A percentile compares a stretch with the other conserved stretches of the same genome.
These are phyloP conservation scores for Eulemur rufifrons DNA, from an alignment of 2,113 vertebrate species.

Conservation along the genomic window DNA sequence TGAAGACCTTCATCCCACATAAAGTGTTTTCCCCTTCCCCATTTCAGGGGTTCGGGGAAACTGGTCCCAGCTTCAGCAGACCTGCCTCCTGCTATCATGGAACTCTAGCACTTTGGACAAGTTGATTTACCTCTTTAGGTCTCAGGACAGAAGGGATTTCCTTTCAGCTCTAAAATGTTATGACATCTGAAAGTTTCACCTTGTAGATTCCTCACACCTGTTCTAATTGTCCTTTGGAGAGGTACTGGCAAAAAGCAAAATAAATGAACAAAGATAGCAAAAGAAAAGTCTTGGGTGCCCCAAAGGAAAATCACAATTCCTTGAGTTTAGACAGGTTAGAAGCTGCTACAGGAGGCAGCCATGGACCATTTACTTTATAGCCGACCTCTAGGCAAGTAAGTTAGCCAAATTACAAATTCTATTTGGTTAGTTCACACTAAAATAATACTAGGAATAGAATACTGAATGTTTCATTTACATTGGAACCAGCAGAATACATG, in stretches of 20 bases:
- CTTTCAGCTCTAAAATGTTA: not conserved
- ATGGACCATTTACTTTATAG: not conserved
- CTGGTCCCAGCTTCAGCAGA: not conserved
- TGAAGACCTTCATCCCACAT: not conserved
- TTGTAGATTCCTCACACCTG: not conserved
- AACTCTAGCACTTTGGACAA: no score
- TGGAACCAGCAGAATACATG: not conserved
- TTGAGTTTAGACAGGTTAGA: not conserved
- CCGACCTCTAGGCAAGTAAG: not conserved
- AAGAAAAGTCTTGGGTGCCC: not conserved
- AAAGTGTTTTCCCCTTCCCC: not conserved
- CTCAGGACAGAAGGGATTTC: not conserved
- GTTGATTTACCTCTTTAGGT: not conserved
- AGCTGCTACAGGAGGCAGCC: not conserved
- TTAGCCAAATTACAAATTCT: not conserved
- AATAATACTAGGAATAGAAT: not conserved
- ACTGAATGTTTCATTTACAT: not conserved
- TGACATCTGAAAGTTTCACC: not conserved
- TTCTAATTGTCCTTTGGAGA: not conserved
- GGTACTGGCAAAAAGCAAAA: not conserved
- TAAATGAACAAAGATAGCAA: not conserved
- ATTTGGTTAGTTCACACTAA: not conserved
- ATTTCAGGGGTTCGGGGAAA: not conserved
- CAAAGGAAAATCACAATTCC: not conserved
- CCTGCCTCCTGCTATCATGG: not conserved